Evolutionary conservation across 2,888 invertebrate genomes (phyloP), one percentile per base, ranked within the genome.

Genomic region (Oxyscelio sp.): DNA sequence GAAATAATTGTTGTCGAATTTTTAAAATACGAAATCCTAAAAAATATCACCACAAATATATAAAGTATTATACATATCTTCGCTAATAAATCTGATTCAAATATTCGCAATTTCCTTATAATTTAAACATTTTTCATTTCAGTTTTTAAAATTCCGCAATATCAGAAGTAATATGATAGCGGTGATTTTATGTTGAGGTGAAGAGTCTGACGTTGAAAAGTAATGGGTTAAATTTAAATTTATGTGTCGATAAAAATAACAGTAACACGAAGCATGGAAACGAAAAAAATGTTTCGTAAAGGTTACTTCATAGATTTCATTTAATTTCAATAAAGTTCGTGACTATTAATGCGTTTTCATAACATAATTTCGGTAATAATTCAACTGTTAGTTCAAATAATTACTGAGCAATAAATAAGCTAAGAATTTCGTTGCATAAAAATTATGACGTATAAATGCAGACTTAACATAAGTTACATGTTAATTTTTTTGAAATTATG

Each of bases 211-310:
- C 48, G 65, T 56, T 74, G 74, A 65, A 65, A 65, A 54, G 56
- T 74, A 74, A 65, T 65, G 74, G 74, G 43, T 65, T 63, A 65
- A 56, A 74, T 74, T 74, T 65, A 65, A 74, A 74, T 74, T 74
- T 74, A 74, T 74, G 45, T n/a, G 17, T 48, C 74, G 65, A 74
- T 74, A 65, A 74, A 74, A 65, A 65, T 65, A 61, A 61, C 71
- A 40, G 59, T 52, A 73, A 73, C 71, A 50, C 59, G 71, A 50
- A 59, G 19, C 59, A 52, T 61, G 52, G 19, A 61, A 52, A 52
- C 59, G 54, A n/a, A 73, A 73, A 73, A 73, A 73, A 73, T 50
- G 71, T 34, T 59, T 50, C 40, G 40, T 38, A 71, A 59, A 50
- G 17, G 45, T 21, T 11, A 34, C 9, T 59, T 13, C 34, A 13